phyloP scores from a whole-genome alignment of 2,113 vertebrate genomes.

The Tinamus guttatus region DNA sequence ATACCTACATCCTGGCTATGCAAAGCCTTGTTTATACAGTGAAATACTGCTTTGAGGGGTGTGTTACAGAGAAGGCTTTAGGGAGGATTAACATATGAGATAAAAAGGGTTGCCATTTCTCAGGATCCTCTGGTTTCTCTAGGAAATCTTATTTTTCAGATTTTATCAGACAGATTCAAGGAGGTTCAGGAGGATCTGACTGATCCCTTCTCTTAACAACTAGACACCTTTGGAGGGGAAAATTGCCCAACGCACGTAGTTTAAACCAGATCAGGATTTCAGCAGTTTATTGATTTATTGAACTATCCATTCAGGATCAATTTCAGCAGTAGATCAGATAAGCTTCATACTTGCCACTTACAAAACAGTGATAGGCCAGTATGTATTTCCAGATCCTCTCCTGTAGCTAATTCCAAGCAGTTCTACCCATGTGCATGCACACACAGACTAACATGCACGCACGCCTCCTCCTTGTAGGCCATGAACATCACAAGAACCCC shows the following conservation, averaged over 20 bases:
- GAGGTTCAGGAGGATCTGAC: background rate
- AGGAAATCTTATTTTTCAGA: background rate
- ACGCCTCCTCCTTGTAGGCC: background rate
- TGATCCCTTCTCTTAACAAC: background rate
- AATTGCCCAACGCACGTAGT: background rate
- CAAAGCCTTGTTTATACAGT: rapidly evolving
- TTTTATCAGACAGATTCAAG: background rate
- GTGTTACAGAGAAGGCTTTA: rapidly evolving
- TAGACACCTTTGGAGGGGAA: background rate
- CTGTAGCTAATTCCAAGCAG: background rate
- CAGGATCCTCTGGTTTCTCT: background rate
- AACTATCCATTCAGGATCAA: background rate
- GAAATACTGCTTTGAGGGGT: background rate
- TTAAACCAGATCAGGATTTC: background rate
- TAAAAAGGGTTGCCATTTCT: background rate
- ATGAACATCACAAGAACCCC: rapidly evolving
- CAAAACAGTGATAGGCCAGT: background rate
- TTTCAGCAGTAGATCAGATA: background rate
- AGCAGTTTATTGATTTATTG: background rate
- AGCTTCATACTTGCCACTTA: background rate
- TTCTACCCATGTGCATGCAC: no score
- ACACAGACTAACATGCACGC: background rate
- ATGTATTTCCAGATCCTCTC: background rate
- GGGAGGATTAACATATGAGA: background rate
- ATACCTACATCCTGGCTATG: background rate